Base-by-base conservation (phyloP, 2,113 vertebrate genomes). In the Notothenia coriiceps region DNA sequence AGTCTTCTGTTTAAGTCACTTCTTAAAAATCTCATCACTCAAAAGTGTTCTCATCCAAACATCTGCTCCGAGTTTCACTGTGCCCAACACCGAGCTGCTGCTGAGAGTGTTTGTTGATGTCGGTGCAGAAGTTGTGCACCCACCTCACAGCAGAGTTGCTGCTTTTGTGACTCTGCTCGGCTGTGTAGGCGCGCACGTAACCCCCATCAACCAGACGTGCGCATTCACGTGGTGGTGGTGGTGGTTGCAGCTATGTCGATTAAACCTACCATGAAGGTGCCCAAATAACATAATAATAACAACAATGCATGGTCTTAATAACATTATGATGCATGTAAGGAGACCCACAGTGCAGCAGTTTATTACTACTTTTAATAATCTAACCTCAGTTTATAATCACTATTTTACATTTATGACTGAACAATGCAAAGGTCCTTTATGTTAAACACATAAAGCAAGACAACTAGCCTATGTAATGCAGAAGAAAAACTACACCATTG, bases 151-250 rank as follows among this genome's bases (percentile, higher is more conserved):
- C 18, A 56, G 80, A 70, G 55, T 57, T 60, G 86, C 79, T 74
- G 85, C 62, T 90, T 94, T 91, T 91, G 87, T 91, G 79, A 71
- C 76, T 81, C 78, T 22, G 29, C 29, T 29, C 29, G 43, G 65
- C 40, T 61, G 10, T 44, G 80, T 47, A 66, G 46, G 80, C 90
- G 91, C 89, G 85, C 74, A 75, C 77, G 81, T 60, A 74, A 20
- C 22, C 44, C 51, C 49, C 47, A 60, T 70, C 70, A 49, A 80
- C 5, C 2, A 17, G 59, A 82, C 93, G 92, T 91, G 89, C 92
- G 92, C 92, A 86, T 74, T 82, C 94, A 85, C 82, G 90, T 59
- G 63, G 29, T 12, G 10, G 10, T 15, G 22, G 22, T 22, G 18
- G 25, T 6, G 54, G 12, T 15, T 25, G 2, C 29, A 46, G 59